These are phyloP conservation scores for Rhysida immarginata DNA, from an alignment of 1,140 invertebrate genomes.

Conservation along the genomic window DNA sequence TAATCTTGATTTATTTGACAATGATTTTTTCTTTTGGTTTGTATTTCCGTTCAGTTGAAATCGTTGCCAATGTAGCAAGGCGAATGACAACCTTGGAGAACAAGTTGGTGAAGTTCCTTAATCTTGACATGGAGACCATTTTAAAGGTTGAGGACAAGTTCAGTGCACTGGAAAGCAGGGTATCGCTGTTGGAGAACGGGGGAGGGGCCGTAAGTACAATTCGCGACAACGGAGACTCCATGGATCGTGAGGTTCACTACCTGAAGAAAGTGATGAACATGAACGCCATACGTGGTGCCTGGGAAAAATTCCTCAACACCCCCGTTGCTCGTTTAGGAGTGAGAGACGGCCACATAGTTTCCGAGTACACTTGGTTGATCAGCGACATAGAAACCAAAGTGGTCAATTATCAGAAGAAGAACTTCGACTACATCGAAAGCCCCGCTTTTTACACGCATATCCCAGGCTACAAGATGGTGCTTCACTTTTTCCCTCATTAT, in stretches of 20 bases:
- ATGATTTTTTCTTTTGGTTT: not conserved
- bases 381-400: constrained; percentile 6
- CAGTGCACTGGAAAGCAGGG: not conserved
- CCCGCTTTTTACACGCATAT: constrained; percentile 2
- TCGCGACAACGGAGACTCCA: not conserved
- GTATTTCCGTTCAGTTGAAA: not conserved
- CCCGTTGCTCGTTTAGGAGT: constrained; percentile 1
- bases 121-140: not conserved
- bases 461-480: constrained; percentile 4
- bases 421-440: constrained; percentile 9
- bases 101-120: not conserved
- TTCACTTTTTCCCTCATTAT: constrained; percentile 9
- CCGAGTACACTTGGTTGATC: constrained; percentile 6
- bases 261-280: not conserved
- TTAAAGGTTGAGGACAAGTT: constrained; percentile 3
- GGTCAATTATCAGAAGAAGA: not conserved
- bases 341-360: constrained; percentile 4
- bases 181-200: not conserved
- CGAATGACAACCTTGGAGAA: not conserved
- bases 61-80: not conserved
- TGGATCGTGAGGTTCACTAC: constrained; percentile 6
- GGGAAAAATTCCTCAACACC: constrained; percentile 2
- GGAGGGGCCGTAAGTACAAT: not conserved
- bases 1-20: not conserved
- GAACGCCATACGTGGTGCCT: not conserved